Conservation (phyloP, 2,113 vertebrate species). For the Lamprologus tigripictilis region DNA sequence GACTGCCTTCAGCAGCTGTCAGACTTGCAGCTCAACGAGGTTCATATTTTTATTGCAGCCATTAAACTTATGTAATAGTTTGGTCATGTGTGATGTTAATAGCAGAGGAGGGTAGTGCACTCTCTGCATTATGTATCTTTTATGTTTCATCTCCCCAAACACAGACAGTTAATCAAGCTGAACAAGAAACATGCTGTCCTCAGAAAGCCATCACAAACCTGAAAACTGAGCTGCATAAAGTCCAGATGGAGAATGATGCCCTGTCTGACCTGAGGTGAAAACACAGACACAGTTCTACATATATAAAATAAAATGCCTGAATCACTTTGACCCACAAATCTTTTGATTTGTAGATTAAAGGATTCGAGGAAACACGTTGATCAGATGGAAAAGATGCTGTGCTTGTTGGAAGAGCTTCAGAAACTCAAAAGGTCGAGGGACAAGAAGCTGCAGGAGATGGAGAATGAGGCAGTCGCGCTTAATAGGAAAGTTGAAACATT, state of each 20-base stretch:
- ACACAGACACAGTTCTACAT: not conserved
- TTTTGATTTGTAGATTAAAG: constrained; percentile 59
- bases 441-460: constrained; percentile 68
- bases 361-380: constrained; percentile 67
- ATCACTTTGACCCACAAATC: not conserved
- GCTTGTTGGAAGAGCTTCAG: constrained; percentile 69
- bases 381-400: constrained; percentile 68
- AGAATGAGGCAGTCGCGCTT: constrained; percentile 51
- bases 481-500: constrained; percentile 59
- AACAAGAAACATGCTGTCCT: constrained; percentile 58
- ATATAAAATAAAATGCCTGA: not conserved
- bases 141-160: not conserved
- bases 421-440: constrained; percentile 56
- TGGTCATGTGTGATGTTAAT: not conserved
- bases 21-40: constrained; percentile 61
- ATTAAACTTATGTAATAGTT: not conserved
- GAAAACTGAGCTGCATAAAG: constrained; percentile 68
- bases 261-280: constrained; percentile 72
- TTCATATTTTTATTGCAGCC: constrained; percentile 25
- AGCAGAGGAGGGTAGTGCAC: not conserved
- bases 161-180: constrained; percentile 55
- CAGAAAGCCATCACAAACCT: constrained; percentile 60
- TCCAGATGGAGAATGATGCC: constrained; percentile 64
- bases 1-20: constrained; percentile 57
- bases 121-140: not conserved